Base-by-base conservation (phyloP, 2,113 vertebrate species). In the Copsychus sechellarum region DNA sequence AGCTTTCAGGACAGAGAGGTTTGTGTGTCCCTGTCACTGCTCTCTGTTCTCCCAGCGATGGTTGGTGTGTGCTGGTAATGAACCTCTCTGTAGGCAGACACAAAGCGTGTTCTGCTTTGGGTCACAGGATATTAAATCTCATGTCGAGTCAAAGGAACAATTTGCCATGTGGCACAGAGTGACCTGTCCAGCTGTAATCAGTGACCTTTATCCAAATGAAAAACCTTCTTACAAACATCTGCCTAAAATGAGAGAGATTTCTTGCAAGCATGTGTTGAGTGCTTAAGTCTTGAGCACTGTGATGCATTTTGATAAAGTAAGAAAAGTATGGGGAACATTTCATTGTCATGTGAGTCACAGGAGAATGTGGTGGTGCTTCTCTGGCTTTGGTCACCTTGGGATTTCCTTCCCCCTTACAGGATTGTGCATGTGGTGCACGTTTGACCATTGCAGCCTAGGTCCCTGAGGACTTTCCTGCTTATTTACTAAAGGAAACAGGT, bases 41-140 rank as follows among this genome's bases (percentile, higher is more conserved):
- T 0, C 13, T 61, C 69, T 74, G 61, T 26, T 85, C 73, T 84
- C 17, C 42, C 14, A 20, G 50, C 24, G 36, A 47, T 67, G 0
- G 0, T 62, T 88, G 82, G 24, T 2, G 2, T 31, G 50, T 90
- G 56, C 51, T 86, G 67, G 38, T 40, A 61, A 93, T 81, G 83
- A 90, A 92, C 43, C 60, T 81, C 80, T 93, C 62, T 86, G 88
- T 81, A 64, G 74, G 92, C 56, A 93, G 93, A 94, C 67, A 86
- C 71, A 88, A 83, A 73, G 26, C 69, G 28, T 34, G n/a, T 71
- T 92, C 29, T 2, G 36, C 92, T 95, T 86, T 64, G 77, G 77
- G 88, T 86, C 86, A 92, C 94, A 94, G 83, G 92, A 92, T 95
- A 95, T 97, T 96, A 94, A 96, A 96, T 91, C 64, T 91, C n/a